Percentiles rank a stretch among this genome's conserved stretches.
Conservation (phyloP, 2,113 vertebrate genomes). For the Leptocoma aspasia region DNA sequence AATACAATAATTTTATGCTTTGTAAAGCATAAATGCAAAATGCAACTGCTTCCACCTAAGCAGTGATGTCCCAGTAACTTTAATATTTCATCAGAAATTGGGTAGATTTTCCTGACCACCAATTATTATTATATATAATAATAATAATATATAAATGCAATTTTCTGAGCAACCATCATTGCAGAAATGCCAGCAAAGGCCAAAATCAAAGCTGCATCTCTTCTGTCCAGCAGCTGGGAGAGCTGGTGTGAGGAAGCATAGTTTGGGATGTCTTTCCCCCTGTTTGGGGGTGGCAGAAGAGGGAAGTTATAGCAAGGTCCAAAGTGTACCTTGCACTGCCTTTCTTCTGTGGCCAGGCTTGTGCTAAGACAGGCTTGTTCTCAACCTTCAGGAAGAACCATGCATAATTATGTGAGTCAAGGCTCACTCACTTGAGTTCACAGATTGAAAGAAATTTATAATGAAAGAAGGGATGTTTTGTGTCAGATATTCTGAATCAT, state of each 20-base stretch:
- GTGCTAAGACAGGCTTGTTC: neutral
- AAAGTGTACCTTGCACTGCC: neutral
- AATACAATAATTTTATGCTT: neutral
- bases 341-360: neutral
- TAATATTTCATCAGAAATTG: neutral
- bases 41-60: neutral
- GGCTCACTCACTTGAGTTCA: neutral
- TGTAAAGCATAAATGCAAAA: neutral
- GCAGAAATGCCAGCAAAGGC: neutral
- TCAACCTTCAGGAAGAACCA: neutral
- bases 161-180: neutral
- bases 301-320: neutral
- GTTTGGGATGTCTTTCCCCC: neutral
- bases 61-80: neutral
- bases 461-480: neutral
- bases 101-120: neutral
- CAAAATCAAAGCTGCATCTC: neutral
- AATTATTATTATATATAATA: neutral
- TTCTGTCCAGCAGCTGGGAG: neutral
- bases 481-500: neutral
- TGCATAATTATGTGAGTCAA: fast-evolving
- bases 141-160: neutral
- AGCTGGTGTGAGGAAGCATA: fast-evolving
- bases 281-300: neutral
- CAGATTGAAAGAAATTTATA: neutral